These are phyloP conservation scores for Centrocercus urophasianus DNA, from an alignment of 2,113 vertebrate genomes.

Conservation along the genomic window DNA sequence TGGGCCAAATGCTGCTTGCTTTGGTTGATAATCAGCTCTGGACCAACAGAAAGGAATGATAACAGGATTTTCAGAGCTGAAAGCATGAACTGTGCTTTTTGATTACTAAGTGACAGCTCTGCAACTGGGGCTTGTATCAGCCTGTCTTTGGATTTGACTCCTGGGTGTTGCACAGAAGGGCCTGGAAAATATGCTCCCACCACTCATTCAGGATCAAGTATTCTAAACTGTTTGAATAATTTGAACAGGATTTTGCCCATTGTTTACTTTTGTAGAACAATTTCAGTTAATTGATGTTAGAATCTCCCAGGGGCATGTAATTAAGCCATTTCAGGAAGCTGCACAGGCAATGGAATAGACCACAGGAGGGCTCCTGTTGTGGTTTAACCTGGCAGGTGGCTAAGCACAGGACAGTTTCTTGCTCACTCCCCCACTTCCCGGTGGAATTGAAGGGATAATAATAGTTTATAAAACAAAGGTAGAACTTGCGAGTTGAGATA, in stretches of 20 bases:
- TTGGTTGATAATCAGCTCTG: conserved; percentile 6
- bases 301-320: neutral
- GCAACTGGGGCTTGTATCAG: neutral
- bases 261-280: conserved; percentile 5
- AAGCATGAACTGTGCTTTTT: neutral
- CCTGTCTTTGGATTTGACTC: neutral
- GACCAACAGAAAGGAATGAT: neutral
- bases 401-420: no score
- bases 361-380: neutral
- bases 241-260: neutral
- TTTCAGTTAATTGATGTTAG: conserved; percentile 17
- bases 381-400: no score
- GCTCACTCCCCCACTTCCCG: no score
- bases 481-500: no score
- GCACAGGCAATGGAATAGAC: neutral
- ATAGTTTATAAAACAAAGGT: no score
- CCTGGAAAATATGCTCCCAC: neutral
- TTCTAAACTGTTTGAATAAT: neutral
- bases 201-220: neutral
- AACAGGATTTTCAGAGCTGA: neutral
- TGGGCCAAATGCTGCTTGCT: conserved; percentile 20
- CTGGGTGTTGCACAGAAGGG: neutral
- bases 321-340: conserved; percentile 1
- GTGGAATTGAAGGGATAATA: no score
- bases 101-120: neutral